These are phyloP conservation scores for Dione vanillae DNA, from an alignment of 2,888 invertebrate species.

Conservation along the genomic window DNA sequence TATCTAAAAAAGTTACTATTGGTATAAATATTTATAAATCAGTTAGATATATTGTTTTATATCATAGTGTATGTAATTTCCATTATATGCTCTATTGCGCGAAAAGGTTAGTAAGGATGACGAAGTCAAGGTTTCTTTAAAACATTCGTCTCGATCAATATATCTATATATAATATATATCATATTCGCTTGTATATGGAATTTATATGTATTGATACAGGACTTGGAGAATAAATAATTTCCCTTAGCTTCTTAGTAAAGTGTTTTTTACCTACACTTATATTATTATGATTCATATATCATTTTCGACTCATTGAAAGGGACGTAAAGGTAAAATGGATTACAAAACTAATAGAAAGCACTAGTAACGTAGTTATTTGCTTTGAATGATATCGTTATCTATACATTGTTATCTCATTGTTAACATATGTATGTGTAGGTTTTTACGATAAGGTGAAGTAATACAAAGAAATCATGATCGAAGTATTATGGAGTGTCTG, in stretches of 20 bases:
- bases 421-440: constrained; percentile 9
- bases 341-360: background rate
- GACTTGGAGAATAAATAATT: too few relatives aligned
- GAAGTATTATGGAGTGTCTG: background rate
- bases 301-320: background rate
- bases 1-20: background rate
- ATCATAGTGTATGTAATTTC: background rate
- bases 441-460: background rate
- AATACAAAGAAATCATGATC: background rate
- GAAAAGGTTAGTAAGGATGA: constrained; percentile 15
- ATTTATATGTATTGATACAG: too few relatives aligned
- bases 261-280: too few relatives aligned
- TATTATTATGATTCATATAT: background rate
- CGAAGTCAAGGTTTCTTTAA: constrained; percentile 28
- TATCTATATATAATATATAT: background rate
- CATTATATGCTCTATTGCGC: background rate
- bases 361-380: constrained; percentile 1
- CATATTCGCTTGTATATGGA: too few relatives aligned
- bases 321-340: background rate
- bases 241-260: too few relatives aligned
- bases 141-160: background rate
- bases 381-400: constrained; percentile 3
- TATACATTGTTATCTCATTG: constrained; percentile 14
- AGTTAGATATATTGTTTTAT: background rate
- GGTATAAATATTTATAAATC: too few relatives aligned